Base-by-base conservation (phyloP, 2,888 invertebrate species). In the Cinara cedri region DNA sequence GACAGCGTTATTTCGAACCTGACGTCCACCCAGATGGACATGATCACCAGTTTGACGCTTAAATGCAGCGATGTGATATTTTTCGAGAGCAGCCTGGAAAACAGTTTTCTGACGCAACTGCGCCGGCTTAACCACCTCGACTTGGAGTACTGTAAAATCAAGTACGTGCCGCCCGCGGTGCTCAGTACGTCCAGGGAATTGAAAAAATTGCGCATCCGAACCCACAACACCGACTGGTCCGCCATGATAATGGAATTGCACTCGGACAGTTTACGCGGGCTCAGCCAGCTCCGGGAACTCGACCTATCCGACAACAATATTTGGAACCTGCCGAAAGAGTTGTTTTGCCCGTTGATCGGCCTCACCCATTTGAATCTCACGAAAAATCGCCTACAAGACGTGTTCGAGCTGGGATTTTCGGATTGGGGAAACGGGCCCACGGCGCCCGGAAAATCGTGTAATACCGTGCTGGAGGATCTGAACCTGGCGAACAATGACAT, bases 301-400 rank as follows among this genome's bases (percentile, higher is more conserved):
- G 95, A 96, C 86, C 88, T 96, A 83, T 94, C 94, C 85, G 91
- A 91, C 85, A 95, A 95, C 86, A 95, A 95, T 86, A 93, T 95
- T 85, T 94, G 94, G 94, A 92, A 93, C 81, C 90, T 95, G 85
- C 95, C 95, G 24, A 93, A 93, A 84, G 91, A 92, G 84, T 88
- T 94, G 82, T 95, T 95, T 86, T 95, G 95, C 85, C 91, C 93
- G 75, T 87, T 93, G 71, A 90, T 89, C 84, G 90, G 89, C 84
- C 88, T 93, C 81, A 89, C 90, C 82, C 88, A 88, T 82, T 86
- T 94, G 75, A 94, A 94, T 85, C 87, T 93, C 82, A 92, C 93
- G 71, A 88, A 89, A 84, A 94, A 94, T 85, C 90, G 92, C 85
- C 87, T 94, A 83, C 92, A 92, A 86, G 93, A 93, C 86, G 89